Evolutionary conservation across 2,113 vertebrate species (phyloP).

Genomic region (Sander vitreus): DNA sequence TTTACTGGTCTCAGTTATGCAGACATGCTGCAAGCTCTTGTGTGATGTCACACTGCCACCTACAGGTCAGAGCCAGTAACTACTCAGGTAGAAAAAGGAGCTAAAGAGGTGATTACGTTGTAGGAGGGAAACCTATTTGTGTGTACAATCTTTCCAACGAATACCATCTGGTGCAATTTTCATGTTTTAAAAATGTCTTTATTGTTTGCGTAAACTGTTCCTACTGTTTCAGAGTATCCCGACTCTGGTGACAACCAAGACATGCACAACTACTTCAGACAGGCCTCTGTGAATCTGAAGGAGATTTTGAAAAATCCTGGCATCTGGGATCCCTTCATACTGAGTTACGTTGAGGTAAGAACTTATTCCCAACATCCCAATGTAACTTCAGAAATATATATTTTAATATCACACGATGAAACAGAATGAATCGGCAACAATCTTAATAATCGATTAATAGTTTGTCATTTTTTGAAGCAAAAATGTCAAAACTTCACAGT

Average conservation of each 20-base stretch:
- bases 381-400: background rate
- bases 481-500: background rate
- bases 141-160: background rate
- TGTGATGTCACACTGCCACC: constrained; percentile 58
- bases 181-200: background rate
- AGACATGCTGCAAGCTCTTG: background rate
- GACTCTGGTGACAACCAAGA: constrained; percentile 72
- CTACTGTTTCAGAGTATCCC: constrained; percentile 64
- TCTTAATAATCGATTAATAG: background rate
- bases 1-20: constrained; percentile 16
- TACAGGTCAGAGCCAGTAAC: constrained; percentile 37
- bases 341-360: constrained; percentile 90
- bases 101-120: background rate
- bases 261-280: constrained; percentile 87
- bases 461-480: background rate
- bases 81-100: background rate
- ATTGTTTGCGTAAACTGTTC: background rate
- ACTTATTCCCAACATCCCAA: background rate
- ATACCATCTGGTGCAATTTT: background rate
- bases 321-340: constrained; percentile 94
- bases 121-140: background rate
- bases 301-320: constrained; percentile 89
- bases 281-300: constrained; percentile 86
- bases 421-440: no score
- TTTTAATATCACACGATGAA: background rate